Evolutionary conservation across 2,888 invertebrate genomes (phyloP), one percentile per base, ranked within the genome.

Genomic region (Myopa tessellatipennis): DNA sequence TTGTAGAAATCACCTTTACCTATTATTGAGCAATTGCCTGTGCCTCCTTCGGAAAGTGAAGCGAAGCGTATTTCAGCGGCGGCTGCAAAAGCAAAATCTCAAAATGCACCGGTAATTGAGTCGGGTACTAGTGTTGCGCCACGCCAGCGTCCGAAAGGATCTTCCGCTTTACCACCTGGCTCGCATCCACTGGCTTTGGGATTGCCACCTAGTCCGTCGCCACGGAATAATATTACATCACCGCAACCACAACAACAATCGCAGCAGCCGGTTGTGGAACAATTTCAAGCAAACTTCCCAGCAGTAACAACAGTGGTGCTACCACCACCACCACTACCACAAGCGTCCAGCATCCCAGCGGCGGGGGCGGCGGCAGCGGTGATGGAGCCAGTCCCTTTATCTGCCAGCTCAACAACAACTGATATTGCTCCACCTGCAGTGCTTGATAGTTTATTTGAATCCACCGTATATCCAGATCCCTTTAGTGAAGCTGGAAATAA

Each of bases 81-180:
- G 34, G 84, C 85, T 8, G 87, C 86, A 76, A 83, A 85, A 14
- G 82, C 85, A n/a, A 89, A 88, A 77, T 83, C 87, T n/a, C 89
- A 86, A 79, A 88, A 90, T 45, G 87, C 90, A 16, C 86, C 90
- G 4, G 82, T 91, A 4, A 91, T 92, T 10, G 93, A 94, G 86
- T 85, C 88, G 4, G 94, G 94, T 76, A 96, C 96, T 3, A 95
- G 95, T 81, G 95, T 96, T 38, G 94, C 94, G 74, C 96, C 96
- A 4, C 90, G 96, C 74, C 95, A 95, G 87, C 90, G 96, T 82
- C 96, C 96, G 12, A 95, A 95, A 87, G 94, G 93, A 52, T 90
- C 88, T 80, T 83, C 88, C 6, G 81, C 87, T 38, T 84, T 83
- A 68, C 60, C 75, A 18, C 84, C 85, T 80, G 88, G 90, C 7